Conservation (phyloP, 2,113 vertebrate genomes). For the Etheostoma spectabile region DNA sequence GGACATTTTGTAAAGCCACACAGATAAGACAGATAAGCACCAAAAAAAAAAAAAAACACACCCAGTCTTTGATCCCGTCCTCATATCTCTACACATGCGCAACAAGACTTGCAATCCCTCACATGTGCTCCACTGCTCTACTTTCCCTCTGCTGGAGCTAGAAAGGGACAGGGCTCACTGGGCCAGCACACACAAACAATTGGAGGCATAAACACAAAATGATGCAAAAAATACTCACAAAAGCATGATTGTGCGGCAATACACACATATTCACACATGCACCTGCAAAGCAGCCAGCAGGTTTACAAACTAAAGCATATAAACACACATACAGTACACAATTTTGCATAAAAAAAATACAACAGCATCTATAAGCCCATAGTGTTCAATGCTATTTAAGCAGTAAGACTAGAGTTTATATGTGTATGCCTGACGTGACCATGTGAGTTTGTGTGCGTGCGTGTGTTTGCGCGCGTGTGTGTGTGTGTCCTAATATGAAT, state of each 20-base stretch:
- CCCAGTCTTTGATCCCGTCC: conserved; percentile 55
- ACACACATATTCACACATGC: not conserved
- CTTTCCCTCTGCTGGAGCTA: conserved; percentile 61
- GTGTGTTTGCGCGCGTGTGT: not conserved
- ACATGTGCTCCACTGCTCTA: conserved; percentile 82
- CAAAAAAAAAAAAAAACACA: conserved; percentile 8
- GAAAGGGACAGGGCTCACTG: conserved; percentile 52
- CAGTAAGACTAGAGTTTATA: not conserved
- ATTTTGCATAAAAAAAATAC: too few species aligned
- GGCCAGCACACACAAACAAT: conserved; percentile 20
- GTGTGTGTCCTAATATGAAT: conserved; percentile 37
- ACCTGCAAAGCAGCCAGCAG: not conserved
- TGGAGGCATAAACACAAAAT: not conserved
- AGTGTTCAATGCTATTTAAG: not conserved
- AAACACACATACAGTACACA: conserved; percentile 2
- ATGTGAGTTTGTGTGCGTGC: conserved; percentile 4
- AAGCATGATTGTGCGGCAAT: not conserved
- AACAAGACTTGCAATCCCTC: conserved; percentile 58
- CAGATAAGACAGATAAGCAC: not conserved
- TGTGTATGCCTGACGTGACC: not conserved
- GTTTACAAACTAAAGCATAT: not conserved
- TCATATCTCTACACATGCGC: conserved; percentile 58
- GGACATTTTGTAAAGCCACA: conserved; percentile 4
- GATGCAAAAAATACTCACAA: not conserved
- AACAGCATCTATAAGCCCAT: too few species aligned